Evolutionary conservation across 2,113 vertebrate genomes (phyloP).

Genomic region (Corvus moneduloides): DNA sequence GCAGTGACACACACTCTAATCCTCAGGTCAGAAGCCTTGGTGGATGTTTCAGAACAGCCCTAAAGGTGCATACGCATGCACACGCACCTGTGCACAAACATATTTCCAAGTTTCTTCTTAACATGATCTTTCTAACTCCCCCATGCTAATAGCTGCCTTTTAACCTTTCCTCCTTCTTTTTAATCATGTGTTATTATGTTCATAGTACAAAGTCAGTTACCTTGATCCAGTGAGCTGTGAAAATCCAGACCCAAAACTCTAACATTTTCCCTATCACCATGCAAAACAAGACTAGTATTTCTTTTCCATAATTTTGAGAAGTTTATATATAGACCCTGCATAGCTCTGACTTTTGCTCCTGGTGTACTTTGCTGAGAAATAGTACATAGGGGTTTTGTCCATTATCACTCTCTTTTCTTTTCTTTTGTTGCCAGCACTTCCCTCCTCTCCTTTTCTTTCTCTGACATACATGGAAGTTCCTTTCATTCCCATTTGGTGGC

Average conservation of each 20-base stretch:
- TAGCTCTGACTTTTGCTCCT: neutral
- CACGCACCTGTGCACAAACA: rapidly evolving
- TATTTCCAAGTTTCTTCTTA: neutral
- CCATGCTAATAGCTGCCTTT: neutral
- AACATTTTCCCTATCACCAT: neutral
- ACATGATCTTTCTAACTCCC: neutral
- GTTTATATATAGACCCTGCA: neutral
- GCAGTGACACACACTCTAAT: neutral
- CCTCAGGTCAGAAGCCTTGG: neutral
- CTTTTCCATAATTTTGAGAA: neutral
- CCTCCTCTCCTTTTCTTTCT: neutral
- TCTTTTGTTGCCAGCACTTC: neutral
- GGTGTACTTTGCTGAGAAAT: neutral
- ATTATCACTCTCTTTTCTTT: neutral
- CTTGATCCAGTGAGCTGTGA: neutral
- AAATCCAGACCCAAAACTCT: neutral
- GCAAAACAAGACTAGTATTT: neutral
- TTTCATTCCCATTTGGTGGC: neutral
- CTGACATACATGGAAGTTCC: neutral
- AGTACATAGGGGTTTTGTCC: neutral
- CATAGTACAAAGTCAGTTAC: neutral
- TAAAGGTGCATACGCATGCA: neutral
- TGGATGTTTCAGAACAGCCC: neutral
- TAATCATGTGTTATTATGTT: neutral
- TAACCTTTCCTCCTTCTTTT: neutral